Conservation (phyloP, 92 coral and sea anemone species). For the Paramuricea clavata region DNA sequence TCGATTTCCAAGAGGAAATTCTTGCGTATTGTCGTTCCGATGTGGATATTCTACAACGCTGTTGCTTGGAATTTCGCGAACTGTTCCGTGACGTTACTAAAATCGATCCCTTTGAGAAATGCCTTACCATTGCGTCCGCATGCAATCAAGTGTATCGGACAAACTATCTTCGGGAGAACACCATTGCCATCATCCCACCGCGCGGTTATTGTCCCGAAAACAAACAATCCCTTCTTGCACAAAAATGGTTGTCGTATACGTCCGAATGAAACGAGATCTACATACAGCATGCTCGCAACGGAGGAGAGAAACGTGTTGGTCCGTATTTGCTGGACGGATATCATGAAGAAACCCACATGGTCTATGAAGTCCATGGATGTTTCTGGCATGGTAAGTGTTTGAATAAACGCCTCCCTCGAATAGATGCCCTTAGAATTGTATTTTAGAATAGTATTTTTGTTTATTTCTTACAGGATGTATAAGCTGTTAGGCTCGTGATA, state of each 20-base stretch:
- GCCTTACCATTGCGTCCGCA: conserved; percentile 62
- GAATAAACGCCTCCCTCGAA: no score
- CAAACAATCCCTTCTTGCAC: conserved; percentile 53
- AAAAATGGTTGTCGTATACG: conserved; percentile 51
- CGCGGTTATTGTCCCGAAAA: conserved; percentile 46
- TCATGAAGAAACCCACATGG: conserved; percentile 26
- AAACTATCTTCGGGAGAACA: conserved; percentile 29
- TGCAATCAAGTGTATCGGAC: conserved; percentile 48
- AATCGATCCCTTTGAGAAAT: conserved; percentile 56
- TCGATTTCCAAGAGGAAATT: conserved; percentile 14
- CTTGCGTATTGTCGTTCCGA: conserved; percentile 24
- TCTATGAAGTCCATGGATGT: conserved; percentile 46
- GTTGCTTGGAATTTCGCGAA: conserved; percentile 10
- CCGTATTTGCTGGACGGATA: conserved; percentile 56
- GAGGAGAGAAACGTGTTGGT: conserved; percentile 53
- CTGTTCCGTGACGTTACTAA: background rate
- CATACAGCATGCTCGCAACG: conserved; percentile 55
- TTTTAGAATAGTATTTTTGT: no score
- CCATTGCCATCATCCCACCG: conserved; percentile 68
- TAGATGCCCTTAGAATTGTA: no score
- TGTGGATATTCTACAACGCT: conserved; percentile 15
- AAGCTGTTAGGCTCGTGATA: conserved; percentile 43
- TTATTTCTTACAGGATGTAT: no score
- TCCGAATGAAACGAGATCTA: background rate
- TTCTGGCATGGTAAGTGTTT: conserved; percentile 20